Conservation (phyloP, 2,113 vertebrate genomes). For the Puma concolor region DNA sequence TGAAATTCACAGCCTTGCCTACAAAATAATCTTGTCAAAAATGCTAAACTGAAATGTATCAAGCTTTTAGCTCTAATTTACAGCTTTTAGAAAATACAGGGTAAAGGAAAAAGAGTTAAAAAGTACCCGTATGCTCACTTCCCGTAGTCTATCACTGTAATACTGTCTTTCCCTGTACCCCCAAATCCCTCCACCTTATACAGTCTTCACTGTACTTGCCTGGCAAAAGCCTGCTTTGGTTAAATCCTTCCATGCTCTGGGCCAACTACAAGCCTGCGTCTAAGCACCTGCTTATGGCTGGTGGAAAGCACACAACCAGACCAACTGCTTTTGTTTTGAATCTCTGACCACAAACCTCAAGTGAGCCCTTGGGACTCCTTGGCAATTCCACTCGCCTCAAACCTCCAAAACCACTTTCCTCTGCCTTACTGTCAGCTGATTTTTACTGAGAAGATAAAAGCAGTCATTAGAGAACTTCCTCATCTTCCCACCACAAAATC, state of each 20-base stretch:
- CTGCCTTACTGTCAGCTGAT: not conserved
- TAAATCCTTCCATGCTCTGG: not conserved
- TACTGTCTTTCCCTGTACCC: not conserved
- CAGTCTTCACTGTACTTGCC: not conserved
- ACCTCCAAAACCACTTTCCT: constrained; percentile 61
- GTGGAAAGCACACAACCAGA: not conserved
- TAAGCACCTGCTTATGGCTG: not conserved
- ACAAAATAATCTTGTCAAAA: not conserved
- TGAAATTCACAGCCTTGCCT: not conserved
- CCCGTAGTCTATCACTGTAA: not conserved
- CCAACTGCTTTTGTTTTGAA: not conserved
- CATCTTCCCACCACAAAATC: not conserved
- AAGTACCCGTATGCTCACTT: not conserved
- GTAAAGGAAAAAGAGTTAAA: not conserved
- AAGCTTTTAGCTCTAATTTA: not conserved
- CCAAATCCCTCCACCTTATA: not conserved
- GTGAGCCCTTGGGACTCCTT: constrained; percentile 55
- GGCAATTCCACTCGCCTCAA: not conserved
- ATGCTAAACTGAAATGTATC: not conserved
- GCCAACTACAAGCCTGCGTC: not conserved
- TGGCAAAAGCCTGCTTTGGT: not conserved
- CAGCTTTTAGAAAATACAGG: not conserved
- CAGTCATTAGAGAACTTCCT: not conserved
- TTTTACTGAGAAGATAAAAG: constrained; percentile 28
- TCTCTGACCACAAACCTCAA: constrained; percentile 74